Conservation (phyloP, 2,113 vertebrate genomes). For the Poicephalus gulielmi region DNA sequence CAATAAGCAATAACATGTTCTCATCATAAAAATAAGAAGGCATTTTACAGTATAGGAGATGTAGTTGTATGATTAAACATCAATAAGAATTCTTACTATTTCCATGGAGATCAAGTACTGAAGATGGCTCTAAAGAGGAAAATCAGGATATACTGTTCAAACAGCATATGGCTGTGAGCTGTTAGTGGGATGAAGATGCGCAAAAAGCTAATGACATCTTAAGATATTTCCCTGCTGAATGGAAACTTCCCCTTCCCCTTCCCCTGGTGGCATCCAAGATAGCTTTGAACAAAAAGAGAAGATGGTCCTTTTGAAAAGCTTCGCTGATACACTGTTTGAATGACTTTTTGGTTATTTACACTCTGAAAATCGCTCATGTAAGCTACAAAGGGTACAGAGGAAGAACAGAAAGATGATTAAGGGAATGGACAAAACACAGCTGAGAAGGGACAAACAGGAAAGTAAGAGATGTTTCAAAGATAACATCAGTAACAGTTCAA, state of each 20-base stretch:
- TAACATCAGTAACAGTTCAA: neutral
- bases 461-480: neutral
- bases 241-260: neutral
- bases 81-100: neutral
- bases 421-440: neutral
- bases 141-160: neutral
- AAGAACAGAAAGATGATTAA: neutral
- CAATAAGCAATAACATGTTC: neutral
- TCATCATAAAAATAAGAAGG: neutral
- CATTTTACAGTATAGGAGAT: neutral
- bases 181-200: neutral
- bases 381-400: neutral
- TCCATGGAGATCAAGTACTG: neutral
- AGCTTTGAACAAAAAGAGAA: neutral
- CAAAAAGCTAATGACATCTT: neutral
- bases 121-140: neutral
- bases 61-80: neutral
- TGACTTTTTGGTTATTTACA: neutral
- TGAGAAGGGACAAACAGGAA: neutral
- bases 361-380: neutral
- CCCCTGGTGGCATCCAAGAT: neutral
- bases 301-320: neutral
- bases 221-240: neutral
- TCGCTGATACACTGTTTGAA: neutral
- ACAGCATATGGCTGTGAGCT: neutral